Conservation (phyloP, 2,113 vertebrate species). For the Xiphorhynchus elegans region DNA sequence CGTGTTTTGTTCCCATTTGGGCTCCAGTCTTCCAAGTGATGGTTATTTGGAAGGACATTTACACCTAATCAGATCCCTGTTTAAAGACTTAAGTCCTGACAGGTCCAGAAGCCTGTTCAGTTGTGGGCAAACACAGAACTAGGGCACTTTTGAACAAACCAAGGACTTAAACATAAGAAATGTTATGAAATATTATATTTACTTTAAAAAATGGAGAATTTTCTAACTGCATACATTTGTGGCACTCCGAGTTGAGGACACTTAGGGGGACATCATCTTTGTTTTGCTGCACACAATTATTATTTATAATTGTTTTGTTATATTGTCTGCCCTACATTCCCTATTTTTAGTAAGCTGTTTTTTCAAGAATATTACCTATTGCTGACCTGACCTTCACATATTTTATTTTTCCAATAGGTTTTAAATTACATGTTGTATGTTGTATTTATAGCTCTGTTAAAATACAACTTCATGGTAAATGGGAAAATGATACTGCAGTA, state of each 20-base stretch:
- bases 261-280: neutral
- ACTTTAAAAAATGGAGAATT: neutral
- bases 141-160: neutral
- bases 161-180: neutral
- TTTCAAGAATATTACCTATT: neutral
- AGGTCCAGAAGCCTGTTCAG: neutral
- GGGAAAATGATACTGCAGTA: neutral
- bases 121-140: neutral
- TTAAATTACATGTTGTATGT: neutral
- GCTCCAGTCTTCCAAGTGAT: neutral
- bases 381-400: neutral
- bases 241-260: neutral
- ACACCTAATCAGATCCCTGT: neutral
- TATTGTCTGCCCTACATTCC: neutral
- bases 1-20: neutral
- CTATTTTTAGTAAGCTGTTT: neutral
- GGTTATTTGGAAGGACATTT: neutral
- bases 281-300: neutral
- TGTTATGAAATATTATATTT: neutral
- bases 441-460: neutral
- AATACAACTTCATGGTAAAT: constrained; percentile 20
- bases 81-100: neutral
- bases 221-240: neutral
- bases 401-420: neutral
- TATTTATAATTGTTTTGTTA: neutral